These are phyloP conservation scores for Pachyramphus minor DNA, from an alignment of 2,113 vertebrate species.

Conservation along the genomic window DNA sequence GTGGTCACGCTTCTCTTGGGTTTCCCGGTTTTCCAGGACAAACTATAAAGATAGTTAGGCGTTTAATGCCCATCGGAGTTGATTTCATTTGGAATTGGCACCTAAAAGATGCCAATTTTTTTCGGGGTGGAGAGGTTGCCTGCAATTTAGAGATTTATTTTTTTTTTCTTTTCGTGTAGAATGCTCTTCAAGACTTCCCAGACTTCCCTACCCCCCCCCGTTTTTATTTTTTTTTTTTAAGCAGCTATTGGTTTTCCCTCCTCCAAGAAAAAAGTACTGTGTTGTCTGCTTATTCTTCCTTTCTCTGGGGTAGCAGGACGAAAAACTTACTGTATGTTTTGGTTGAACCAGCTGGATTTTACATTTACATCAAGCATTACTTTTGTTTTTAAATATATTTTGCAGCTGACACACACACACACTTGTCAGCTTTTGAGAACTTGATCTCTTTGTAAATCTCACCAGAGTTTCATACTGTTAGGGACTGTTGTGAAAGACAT, in stretches of 20 bases:
- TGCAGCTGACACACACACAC: fast-evolving
- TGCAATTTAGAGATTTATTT: fast-evolving
- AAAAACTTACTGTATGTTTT: fast-evolving
- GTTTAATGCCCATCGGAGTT: not conserved
- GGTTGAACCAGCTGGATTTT: not conserved
- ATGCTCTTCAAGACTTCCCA: not conserved
- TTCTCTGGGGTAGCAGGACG: not conserved
- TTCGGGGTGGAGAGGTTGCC: not conserved
- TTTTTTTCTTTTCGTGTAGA: not conserved
- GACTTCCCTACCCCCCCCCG: fast-evolving
- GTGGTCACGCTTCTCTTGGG: not conserved
- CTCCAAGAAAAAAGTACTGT: not conserved
- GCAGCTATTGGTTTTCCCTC: not conserved
- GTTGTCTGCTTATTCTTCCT: not conserved
- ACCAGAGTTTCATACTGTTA: not conserved
- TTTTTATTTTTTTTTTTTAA: fast-evolving
- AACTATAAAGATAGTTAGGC: not conserved
- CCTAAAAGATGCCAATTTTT: not conserved
- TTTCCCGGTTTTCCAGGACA: not conserved
- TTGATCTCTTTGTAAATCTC: not conserved
- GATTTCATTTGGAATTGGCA: not conserved
- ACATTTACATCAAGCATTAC: not conserved
- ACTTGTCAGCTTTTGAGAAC: not conserved
- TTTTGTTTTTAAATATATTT: not conserved
- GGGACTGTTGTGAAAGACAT: not conserved